Evolutionary conservation across 1,140 invertebrate species (phyloP).

Genomic region (Atopsyche davidsoni): DNA sequence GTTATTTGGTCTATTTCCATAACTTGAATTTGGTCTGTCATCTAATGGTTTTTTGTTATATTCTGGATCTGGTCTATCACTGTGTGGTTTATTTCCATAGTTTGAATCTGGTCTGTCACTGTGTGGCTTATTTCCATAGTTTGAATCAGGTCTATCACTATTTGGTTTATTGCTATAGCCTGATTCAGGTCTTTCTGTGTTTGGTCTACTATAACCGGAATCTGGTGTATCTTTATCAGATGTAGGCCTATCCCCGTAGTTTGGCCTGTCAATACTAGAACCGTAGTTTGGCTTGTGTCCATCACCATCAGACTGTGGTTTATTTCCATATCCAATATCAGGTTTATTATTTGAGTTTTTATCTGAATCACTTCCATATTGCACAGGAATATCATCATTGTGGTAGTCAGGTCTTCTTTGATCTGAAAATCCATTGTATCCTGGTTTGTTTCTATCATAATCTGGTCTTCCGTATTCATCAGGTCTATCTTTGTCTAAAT

Average conservation of each 20-base stretch:
- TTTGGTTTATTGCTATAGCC: no score
- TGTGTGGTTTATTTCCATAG: not conserved
- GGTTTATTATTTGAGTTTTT: slow-evolving; percentile 1
- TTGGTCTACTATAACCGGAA: slow-evolving; percentile 4
- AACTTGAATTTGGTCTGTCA: slow-evolving; percentile 6
- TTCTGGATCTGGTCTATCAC: not conserved
- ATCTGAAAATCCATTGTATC: no score
- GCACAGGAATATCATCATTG: no score
- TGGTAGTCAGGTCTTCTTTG: no score
- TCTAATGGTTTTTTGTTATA: slow-evolving; percentile 8
- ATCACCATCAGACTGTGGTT: not conserved
- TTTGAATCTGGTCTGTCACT: not conserved
- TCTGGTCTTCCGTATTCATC: no score
- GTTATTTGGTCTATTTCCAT: slow-evolving; percentile 10
- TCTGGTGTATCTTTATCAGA: not conserved
- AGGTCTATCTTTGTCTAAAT: not conserved
- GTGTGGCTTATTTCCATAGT: no score
- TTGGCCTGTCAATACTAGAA: not conserved
- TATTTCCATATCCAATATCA: not conserved
- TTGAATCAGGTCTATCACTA: no score
- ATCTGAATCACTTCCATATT: not conserved
- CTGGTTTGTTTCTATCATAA: not conserved
- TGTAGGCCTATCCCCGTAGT: not conserved
- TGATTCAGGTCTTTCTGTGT: slow-evolving; percentile 4
- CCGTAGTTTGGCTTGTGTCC: not conserved